phyloP scores from a whole-genome alignment of 2,113 vertebrate genomes.

The Nannobrachium achirus region DNA sequence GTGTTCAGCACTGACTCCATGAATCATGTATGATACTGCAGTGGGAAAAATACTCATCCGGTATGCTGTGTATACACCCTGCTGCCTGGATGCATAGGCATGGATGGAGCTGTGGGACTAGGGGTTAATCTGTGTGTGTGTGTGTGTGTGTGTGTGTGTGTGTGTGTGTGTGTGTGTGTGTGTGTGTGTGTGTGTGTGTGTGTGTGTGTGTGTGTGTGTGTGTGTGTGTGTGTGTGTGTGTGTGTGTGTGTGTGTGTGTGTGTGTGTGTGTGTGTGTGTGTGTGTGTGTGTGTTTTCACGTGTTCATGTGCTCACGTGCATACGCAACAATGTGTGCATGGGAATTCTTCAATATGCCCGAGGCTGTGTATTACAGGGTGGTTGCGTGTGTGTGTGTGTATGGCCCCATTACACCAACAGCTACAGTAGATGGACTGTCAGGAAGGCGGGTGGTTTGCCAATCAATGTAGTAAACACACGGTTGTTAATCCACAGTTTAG shows the following conservation, averaged over 20 bases:
- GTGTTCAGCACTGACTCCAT: conserved; percentile 53
- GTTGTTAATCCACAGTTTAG: conserved; percentile 64
- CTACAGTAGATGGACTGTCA: conserved; percentile 3
- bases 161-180: conserved; percentile 33
- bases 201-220: not conserved
- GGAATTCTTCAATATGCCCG: conserved; percentile 35
- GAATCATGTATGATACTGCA: conserved; percentile 68
- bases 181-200: conserved; percentile 13
- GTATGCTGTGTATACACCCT: conserved; percentile 47
- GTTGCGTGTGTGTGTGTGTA: conserved; percentile 26
- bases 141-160: conserved; percentile 12
- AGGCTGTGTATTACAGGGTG: conserved; percentile 51
- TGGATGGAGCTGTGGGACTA: conserved; percentile 32
- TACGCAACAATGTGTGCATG: too few species aligned
- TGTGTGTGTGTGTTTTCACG: too few species aligned
- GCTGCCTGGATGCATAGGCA: conserved; percentile 40
- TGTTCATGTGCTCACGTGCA: too few species aligned
- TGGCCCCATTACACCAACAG: conserved; percentile 25
- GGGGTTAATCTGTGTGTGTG: conserved; percentile 50
- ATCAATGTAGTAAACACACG: conserved; percentile 67
- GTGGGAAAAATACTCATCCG: conserved; percentile 65
- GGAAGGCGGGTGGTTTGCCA: conserved; percentile 18
- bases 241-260: too few species aligned
- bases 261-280: too few species aligned
- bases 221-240: too few species aligned